Percentiles rank a stretch among this genome's conserved stretches.
phyloP scores from a whole-genome alignment of 2,888 invertebrate species.

The Agrenia bidenticulata region DNA sequence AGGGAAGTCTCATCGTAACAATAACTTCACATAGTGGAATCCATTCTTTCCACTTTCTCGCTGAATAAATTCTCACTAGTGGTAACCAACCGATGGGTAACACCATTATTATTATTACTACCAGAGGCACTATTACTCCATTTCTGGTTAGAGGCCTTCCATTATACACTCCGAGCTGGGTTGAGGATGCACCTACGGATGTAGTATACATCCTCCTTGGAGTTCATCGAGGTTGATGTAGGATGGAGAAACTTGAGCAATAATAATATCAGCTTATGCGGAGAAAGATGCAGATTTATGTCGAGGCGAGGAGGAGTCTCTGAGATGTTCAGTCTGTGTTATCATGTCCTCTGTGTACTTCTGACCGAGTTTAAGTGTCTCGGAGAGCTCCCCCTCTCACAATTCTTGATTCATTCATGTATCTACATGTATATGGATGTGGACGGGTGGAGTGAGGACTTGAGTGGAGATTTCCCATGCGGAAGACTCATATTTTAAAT shows the following conservation, averaged over 20 bases:
- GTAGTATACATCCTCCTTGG: too few relatives aligned
- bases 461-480: too few relatives aligned
- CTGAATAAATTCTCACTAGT: constrained; percentile 3
- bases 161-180: too few relatives aligned
- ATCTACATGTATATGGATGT: too few relatives aligned
- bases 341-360: neutral
- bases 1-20: constrained; percentile 53
- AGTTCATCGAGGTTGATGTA: too few relatives aligned
- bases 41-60: constrained; percentile 1
- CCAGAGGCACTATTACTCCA: constrained; percentile 11
- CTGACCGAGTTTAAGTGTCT: neutral
- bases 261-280: constrained; percentile 1
- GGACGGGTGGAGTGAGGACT: too few relatives aligned
- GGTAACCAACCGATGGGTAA: constrained; percentile 1
- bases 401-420: too few relatives aligned
- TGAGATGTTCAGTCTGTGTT: neutral
- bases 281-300: constrained; percentile 9
- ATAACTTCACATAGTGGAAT: constrained; percentile 42
- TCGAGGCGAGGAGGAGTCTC: neutral
- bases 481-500: too few relatives aligned
- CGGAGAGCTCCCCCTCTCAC: too few relatives aligned
- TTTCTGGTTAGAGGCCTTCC: too few relatives aligned
- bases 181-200: too few relatives aligned
- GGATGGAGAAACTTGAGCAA: too few relatives aligned
- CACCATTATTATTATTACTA: constrained; percentile 9